Evolutionary conservation across 23 tunicate genomes (phyloP).

Genomic region (Ciona savignyi): DNA sequence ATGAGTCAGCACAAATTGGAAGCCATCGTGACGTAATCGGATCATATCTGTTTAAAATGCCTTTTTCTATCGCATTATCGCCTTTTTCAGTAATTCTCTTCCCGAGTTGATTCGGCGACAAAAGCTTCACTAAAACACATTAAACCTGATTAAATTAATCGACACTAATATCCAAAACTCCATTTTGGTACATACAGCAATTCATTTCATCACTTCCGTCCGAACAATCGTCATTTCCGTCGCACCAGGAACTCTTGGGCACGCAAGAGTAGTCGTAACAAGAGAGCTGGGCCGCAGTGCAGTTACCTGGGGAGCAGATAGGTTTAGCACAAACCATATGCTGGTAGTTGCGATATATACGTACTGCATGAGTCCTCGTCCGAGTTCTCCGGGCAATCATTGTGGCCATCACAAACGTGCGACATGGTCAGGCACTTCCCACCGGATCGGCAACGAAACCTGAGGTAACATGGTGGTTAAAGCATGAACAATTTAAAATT

Average conservation of each 20-base stretch:
- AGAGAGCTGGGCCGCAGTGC: constrained; percentile 23
- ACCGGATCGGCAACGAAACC: constrained; percentile 34
- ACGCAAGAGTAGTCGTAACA: constrained; percentile 59
- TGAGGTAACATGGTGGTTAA: too few relatives aligned
- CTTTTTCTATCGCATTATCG: background rate
- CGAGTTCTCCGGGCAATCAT: constrained; percentile 49
- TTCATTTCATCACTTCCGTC: constrained; percentile 83
- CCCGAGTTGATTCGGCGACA: constrained; percentile 1
- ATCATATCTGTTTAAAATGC: constrained; percentile 34
- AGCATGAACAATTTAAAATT: too few relatives aligned
- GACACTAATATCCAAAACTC: too few relatives aligned
- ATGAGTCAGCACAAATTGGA: constrained; percentile 59
- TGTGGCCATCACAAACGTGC: constrained; percentile 61
- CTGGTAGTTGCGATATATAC: too few relatives aligned
- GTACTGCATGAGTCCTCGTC: constrained; percentile 51
- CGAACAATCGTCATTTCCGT: constrained; percentile 61
- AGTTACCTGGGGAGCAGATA: constrained; percentile 34
- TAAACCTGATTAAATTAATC: background rate
- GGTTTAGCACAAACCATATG: too few relatives aligned
- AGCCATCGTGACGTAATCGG: constrained; percentile 22
- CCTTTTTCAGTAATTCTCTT: background rate
- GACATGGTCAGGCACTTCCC: constrained; percentile 24
- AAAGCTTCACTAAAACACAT: constrained; percentile 21
- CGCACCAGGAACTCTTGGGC: constrained; percentile 41
- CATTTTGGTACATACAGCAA: constrained; percentile 55